These are phyloP conservation scores for Eupristina koningsbergeri DNA, from an alignment of 1,140 invertebrate genomes.

Conservation along the genomic window DNA sequence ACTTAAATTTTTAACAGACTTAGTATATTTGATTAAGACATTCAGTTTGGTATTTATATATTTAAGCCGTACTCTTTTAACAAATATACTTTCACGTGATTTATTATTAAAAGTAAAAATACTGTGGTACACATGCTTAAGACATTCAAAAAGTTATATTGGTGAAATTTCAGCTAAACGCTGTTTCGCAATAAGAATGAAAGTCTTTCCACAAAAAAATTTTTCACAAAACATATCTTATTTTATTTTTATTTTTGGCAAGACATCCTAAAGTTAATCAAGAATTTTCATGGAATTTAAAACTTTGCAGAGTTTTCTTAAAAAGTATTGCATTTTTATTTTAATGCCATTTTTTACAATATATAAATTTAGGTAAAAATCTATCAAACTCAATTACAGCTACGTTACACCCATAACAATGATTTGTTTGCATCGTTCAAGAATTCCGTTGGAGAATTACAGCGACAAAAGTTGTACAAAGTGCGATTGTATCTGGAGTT, in stretches of 20 bases:
- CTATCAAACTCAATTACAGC: no score
- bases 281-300: no score
- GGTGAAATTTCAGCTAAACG: background rate
- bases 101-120: background rate
- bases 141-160: background rate
- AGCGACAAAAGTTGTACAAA: no score
- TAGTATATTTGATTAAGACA: background rate
- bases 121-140: background rate
- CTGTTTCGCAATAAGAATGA: background rate
- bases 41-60: background rate
- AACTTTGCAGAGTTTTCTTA: no score
- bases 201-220: background rate
- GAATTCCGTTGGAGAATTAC: no score
- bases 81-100: background rate
- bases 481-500: no score
- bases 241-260: background rate
- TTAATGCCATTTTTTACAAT: no score
- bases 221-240: background rate
- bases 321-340: no score
- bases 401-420: no score
- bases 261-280: background rate
- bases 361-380: no score
- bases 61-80: background rate
- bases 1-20: background rate
- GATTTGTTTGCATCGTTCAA: no score